These are phyloP conservation scores for Lissonota sp. DNA, from an alignment of 2,888 invertebrate species.

Conservation along the genomic window DNA sequence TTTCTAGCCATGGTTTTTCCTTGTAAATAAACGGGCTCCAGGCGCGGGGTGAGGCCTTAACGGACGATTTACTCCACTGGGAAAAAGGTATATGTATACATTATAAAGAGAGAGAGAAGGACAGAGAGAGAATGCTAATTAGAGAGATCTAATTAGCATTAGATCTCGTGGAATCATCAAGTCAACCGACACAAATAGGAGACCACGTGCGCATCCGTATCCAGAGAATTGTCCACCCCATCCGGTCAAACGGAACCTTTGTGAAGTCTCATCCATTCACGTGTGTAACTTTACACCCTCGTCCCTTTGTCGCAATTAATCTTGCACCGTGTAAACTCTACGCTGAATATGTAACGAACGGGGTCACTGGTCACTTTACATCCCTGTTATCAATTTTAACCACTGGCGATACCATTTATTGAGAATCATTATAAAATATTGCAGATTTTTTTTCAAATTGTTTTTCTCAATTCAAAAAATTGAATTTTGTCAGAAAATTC, in stretches of 20 bases:
- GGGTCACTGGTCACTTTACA: too few relatives aligned
- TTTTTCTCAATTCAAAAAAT: too few relatives aligned
- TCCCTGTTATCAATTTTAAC: too few relatives aligned
- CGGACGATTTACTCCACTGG: slow-evolving; percentile 42
- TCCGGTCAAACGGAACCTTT: slow-evolving; percentile 59
- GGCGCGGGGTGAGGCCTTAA: slow-evolving; percentile 38
- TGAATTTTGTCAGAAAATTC: too few relatives aligned
- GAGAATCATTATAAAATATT: neutral
- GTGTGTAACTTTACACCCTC: slow-evolving; percentile 65
- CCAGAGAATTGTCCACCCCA: slow-evolving; percentile 36
- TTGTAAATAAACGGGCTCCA: slow-evolving; percentile 58
- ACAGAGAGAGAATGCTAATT: slow-evolving; percentile 22
- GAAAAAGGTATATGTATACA: neutral
- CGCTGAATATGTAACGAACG: neutral
- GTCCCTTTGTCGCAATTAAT: slow-evolving; percentile 20
- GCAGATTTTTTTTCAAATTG: too few relatives aligned
- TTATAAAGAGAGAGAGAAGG: slow-evolving; percentile 10
- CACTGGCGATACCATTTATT: too few relatives aligned
- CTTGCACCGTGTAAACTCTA: neutral
- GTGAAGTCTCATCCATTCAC: slow-evolving; percentile 61
- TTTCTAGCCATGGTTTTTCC: slow-evolving; percentile 36
- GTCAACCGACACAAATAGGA: slow-evolving; percentile 59
- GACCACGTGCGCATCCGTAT: slow-evolving; percentile 64
- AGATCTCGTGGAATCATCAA: slow-evolving; percentile 63
- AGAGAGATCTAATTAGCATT: slow-evolving; percentile 43